Conservation (phyloP, 2,888 invertebrate species). For the Meloe dianella region DNA sequence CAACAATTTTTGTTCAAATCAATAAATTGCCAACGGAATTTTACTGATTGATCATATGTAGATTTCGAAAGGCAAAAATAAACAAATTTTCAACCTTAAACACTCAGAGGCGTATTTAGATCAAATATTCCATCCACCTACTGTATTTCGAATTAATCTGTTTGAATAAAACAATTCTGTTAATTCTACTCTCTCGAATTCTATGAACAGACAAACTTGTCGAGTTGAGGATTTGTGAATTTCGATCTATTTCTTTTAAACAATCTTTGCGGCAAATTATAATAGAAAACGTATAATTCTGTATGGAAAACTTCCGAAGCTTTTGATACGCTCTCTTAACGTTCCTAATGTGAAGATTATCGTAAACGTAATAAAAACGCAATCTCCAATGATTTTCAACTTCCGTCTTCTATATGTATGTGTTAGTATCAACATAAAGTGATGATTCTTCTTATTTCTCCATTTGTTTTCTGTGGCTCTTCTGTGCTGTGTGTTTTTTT, state of each 20-base stretch:
- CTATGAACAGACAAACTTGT: background rate
- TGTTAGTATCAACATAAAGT: conserved; percentile 1
- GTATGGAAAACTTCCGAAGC: background rate
- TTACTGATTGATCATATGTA: too few species aligned
- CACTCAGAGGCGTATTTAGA: background rate
- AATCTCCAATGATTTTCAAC: conserved; percentile 14
- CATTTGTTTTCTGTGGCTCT: background rate
- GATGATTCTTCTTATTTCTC: background rate
- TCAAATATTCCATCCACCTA: background rate
- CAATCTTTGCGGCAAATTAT: too few species aligned
- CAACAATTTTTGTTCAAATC: too few species aligned
- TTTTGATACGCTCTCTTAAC: background rate
- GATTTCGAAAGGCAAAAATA: too few species aligned
- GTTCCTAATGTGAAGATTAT: background rate
- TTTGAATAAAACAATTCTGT: too few species aligned
- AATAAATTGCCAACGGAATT: too few species aligned
- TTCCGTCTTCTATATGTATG: background rate
- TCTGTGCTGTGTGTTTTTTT: background rate
- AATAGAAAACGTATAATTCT: too few species aligned
- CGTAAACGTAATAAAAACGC: conserved; percentile 1
- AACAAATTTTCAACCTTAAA: too few species aligned
- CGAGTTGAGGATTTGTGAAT: too few species aligned
- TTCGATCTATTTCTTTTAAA: too few species aligned
- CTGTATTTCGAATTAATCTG: too few species aligned
- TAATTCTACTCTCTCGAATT: too few species aligned